These are phyloP conservation scores for Ctenopoma kingsleyae DNA, from an alignment of 2,797 vertebrate genomes.

Conservation along the genomic window DNA sequence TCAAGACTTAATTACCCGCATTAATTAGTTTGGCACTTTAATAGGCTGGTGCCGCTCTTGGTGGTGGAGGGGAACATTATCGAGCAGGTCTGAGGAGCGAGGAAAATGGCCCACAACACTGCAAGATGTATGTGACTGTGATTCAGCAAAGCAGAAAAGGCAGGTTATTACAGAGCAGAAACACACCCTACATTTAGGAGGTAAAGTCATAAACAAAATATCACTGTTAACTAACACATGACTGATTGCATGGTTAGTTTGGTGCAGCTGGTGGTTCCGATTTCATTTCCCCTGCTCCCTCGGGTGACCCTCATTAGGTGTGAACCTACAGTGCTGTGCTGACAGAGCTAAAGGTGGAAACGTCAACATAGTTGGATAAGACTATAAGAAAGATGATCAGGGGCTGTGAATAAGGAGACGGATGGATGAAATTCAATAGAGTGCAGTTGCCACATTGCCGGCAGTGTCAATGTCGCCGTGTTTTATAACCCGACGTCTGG, in stretches of 20 bases:
- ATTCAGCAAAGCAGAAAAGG: conserved; percentile 57
- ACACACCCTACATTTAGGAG: conserved; percentile 35
- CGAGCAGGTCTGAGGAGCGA: conserved; percentile 25
- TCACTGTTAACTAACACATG: neutral
- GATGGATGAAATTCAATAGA: conserved; percentile 43
- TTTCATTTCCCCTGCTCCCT: conserved; percentile 10
- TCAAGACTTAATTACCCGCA: conserved; percentile 77
- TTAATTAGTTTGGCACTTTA: conserved; percentile 79
- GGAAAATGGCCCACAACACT: conserved; percentile 35
- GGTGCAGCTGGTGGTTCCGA: conserved; percentile 8
- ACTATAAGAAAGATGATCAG: conserved; percentile 26
- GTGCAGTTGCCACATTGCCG: conserved; percentile 2
- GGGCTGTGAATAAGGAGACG: conserved; percentile 43
- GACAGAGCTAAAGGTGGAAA: conserved; percentile 22
- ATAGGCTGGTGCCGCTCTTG: conserved; percentile 60
- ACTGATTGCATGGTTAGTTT: neutral
- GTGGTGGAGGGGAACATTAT: conserved; percentile 43
- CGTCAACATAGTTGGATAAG: neutral
- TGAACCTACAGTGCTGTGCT: conserved; percentile 8
- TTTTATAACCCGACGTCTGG: conserved; percentile 8
- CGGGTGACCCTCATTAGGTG: conserved; percentile 11
- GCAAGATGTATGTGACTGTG: conserved; percentile 19
- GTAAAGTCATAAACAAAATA: conserved; percentile 15
- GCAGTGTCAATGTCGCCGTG: conserved; percentile 18
- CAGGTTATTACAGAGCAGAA: conserved; percentile 41